Evolutionary conservation across 2,888 invertebrate species (phyloP), one percentile per base, ranked within the genome.

Genomic region (Allophyes oxyacanthae): DNA sequence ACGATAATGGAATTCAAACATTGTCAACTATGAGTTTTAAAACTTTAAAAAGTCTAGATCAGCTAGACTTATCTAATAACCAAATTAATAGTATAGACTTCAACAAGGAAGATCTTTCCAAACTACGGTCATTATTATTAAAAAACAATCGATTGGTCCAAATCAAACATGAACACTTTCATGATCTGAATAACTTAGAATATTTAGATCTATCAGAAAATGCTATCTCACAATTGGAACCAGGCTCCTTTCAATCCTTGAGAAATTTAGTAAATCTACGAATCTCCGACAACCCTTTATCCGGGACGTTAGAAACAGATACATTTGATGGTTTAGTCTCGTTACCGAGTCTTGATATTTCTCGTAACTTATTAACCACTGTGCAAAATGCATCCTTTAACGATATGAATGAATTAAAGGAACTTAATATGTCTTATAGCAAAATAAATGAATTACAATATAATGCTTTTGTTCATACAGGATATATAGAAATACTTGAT

Each of bases 191-290:
- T 34, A 54, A 53, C 11, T 67, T 92, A 9, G 72, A 82, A 46
- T 77, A 77, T 72, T 79, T 92, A 48, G 88, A 91, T 78, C 54
- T 91, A 25, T 86, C 90, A 10, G 65, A 83, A 43, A 92, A 92
- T 54, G 79, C 84, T 42, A 87, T 91, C 50, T 61, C 83, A 0
- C 58, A 64, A 28, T 68, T 91, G 10, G 80, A 82, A 54, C 53
- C 78, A 1, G 77, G 81, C 53, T 83, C 85, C 10, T 91, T 91
- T 60, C 50, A 66, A 34, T 73, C 78, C 1, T 58, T 90, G 8
- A 68, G 57, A 15, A 75, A 77, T 55, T 75, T 91, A 33, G 74
- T 78, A n/a, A 82, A 73, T 63, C 82, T 92, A 50, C 64, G 82
- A 76, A 76, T 91, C 30, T 83, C 83, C 6, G 79, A 83, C 28